These are phyloP conservation scores for Python bivittatus DNA, from an alignment of 2,113 vertebrate genomes.

Conservation along the genomic window DNA sequence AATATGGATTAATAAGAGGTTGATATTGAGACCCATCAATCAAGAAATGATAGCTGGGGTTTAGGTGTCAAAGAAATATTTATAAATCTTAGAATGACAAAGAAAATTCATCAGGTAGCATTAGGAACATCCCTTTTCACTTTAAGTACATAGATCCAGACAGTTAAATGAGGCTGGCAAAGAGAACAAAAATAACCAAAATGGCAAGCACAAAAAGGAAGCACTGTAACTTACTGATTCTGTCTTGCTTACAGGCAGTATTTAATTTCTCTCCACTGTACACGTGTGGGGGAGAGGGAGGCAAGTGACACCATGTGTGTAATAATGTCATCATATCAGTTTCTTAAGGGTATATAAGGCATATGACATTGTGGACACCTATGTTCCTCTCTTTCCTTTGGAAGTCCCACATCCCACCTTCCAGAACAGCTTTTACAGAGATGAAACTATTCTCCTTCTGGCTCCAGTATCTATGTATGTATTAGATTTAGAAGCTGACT, in stretches of 20 bases:
- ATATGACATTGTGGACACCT: no score
- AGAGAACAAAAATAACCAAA: not conserved
- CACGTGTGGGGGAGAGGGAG: not conserved
- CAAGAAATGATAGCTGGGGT: not conserved
- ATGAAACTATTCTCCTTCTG: no score
- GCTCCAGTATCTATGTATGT: no score
- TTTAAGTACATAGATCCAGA: not conserved
- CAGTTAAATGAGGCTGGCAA: not conserved
- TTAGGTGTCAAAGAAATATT: not conserved
- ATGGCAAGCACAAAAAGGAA: not conserved
- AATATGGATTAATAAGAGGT: slow-evolving; percentile 13
- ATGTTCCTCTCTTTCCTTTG: no score
- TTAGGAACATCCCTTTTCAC: not conserved
- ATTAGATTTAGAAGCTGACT: no score
- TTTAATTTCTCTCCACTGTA: no score
- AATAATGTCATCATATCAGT: no score
- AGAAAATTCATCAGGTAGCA: not conserved
- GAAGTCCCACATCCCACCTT: no score
- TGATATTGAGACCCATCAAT: not conserved
- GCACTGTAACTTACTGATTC: not conserved
- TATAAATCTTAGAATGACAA: not conserved
- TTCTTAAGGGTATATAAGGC: no score
- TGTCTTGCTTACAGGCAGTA: not conserved
- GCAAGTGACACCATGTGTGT: no score
- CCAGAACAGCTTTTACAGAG: no score